phyloP scores from a whole-genome alignment of 2,113 vertebrate species.

The Tetrax tetrax region DNA sequence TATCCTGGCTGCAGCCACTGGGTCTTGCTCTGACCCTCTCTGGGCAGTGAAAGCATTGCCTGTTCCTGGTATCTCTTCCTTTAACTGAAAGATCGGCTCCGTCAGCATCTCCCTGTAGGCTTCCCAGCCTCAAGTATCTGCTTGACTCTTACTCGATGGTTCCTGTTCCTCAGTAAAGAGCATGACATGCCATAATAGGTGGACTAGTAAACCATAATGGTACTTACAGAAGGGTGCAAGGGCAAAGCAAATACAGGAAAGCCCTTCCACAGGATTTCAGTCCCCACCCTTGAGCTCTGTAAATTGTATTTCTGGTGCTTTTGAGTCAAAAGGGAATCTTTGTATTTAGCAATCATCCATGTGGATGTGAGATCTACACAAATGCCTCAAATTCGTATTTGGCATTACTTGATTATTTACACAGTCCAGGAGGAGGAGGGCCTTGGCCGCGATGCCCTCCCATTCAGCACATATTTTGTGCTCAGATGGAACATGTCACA shows the following conservation, averaged over 20 bases:
- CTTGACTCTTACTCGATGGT: neutral
- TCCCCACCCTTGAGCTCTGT: neutral
- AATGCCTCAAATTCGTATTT: neutral
- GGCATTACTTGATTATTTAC: neutral
- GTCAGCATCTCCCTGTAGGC: neutral
- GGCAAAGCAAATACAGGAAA: neutral
- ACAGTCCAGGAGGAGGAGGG: neutral
- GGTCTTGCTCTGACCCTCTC: neutral
- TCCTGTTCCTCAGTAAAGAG: neutral
- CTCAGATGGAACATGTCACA: neutral
- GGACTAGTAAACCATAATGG: neutral
- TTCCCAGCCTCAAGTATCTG: neutral
- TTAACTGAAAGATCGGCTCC: neutral
- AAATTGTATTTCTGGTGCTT: neutral
- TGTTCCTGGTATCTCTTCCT: neutral
- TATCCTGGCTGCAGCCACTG: neutral
- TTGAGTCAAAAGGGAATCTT: neutral
- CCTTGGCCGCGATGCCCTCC: neutral
- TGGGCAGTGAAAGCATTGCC: neutral
- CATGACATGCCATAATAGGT: no score
- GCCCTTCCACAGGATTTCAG: neutral
- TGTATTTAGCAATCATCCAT: neutral
- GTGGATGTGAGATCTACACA: neutral
- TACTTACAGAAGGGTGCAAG: neutral
- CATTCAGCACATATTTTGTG: neutral